These are phyloP conservation scores for Oreochromis aureus DNA, from an alignment of 2,113 vertebrate species.

Conservation along the genomic window DNA sequence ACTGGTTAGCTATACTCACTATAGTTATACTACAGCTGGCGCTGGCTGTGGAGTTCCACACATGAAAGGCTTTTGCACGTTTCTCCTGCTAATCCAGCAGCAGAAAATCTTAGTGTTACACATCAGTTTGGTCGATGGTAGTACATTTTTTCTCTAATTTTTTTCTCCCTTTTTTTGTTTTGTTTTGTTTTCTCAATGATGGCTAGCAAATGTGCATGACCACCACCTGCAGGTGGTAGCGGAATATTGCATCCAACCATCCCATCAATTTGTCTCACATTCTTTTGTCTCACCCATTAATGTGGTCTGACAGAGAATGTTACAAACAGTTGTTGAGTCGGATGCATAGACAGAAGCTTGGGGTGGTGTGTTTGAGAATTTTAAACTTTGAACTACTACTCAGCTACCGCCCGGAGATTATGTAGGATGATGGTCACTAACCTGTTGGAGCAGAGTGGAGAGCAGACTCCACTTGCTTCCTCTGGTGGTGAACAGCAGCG, in stretches of 20 bases:
- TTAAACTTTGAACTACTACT: background rate
- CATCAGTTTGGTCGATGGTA: background rate
- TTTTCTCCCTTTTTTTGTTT: background rate
- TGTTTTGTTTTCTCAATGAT: background rate
- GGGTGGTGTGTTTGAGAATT: background rate
- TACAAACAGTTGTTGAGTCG: background rate
- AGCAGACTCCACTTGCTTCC: background rate
- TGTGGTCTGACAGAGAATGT: background rate
- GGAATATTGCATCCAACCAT: background rate
- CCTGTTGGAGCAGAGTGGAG: background rate
- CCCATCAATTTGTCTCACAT: background rate
- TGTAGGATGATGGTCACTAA: background rate
- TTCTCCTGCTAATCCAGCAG: background rate
- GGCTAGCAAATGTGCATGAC: background rate
- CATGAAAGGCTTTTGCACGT: background rate
- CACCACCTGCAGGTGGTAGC: background rate
- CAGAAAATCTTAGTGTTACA: background rate
- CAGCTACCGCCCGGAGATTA: background rate
- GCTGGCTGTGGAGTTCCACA: accelerated
- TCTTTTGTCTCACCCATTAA: background rate
- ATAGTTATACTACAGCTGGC: background rate
- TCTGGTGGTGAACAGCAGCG: background rate
- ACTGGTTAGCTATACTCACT: background rate
- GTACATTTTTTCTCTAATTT: background rate
- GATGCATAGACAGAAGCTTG: background rate